Base-by-base conservation (phyloP, 1,140 invertebrate genomes). In the Diorhabda sublineata region DNA sequence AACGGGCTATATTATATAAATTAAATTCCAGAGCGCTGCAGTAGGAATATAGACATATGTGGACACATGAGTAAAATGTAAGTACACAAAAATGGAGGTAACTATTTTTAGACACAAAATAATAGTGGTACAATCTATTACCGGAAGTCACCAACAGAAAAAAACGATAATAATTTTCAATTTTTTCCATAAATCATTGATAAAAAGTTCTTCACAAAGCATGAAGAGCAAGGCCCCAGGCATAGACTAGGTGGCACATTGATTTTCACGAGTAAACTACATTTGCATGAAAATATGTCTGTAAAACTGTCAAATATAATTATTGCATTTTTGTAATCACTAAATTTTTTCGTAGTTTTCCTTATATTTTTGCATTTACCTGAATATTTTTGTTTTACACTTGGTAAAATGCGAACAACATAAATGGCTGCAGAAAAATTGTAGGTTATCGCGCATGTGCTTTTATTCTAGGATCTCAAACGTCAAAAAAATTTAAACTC, bases 341-440 rank as follows among this genome's bases (percentile, higher is more conserved):
- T 61, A 57, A 58, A 44, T 64, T 52, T 56, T 58, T 63, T 11
- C 61, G 43, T 64, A 58, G 61, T 45, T 63, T 64, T 70, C 44
- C 66, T 66, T 66, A 67, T 43, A 59, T 47, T 8, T 61, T 63
- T 60, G n/a, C 41, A 68, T 69, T 76, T 79, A 79, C 78, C 78
- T 79, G 78, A 72, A 73, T 71, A 74, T 71, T 70, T 68, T 67
- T 67, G 69, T 75, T 76, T 75, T 73, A 73, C 71, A 76, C 73
- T 74, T 73, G 73, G 65, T 72, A 77, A 76, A 73, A 77, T 73
- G 76, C 75, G 73, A 78, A 76, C 76, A 79, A 77, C 76, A 79
- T 76, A 77, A 79, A 79, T 79, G 78, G 78, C 78, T 79, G 78
- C 74, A 77, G 67, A 70, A 58, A 77, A 79, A 79, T 77, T 79